These are phyloP conservation scores for Heliconius hewitsoni DNA, from an alignment of 1,140 invertebrate species.

Conservation along the genomic window DNA sequence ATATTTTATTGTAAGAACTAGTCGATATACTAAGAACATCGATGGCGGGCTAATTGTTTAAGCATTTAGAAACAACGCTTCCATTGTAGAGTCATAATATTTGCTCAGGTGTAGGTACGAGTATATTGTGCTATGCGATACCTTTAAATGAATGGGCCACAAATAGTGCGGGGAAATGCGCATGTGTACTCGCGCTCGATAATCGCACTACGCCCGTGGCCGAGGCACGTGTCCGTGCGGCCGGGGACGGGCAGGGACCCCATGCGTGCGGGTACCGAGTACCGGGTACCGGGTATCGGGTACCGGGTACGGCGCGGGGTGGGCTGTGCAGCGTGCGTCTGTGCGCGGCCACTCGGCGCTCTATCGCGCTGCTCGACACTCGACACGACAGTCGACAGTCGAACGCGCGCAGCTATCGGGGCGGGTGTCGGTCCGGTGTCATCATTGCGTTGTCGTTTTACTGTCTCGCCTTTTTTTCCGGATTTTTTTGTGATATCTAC, in stretches of 20 bases:
- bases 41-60: constrained; percentile 48
- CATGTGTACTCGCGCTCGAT: constrained; percentile 76
- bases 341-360: constrained; percentile 8
- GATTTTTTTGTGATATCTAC: constrained; percentile 48
- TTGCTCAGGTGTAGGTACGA: constrained; percentile 70
- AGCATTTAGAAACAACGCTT: constrained; percentile 56
- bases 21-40: constrained; percentile 17
- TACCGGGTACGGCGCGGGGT: constrained; percentile 39
- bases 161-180: constrained; percentile 62
- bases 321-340: constrained; percentile 40
- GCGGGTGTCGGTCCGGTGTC: constrained; percentile 51
- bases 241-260: constrained; percentile 49
- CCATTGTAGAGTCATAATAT: constrained; percentile 69
- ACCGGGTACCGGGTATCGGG: constrained; percentile 43
- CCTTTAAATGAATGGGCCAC: constrained; percentile 71
- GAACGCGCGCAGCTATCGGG: constrained; percentile 61
- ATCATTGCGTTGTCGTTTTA: constrained; percentile 47
- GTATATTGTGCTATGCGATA: constrained; percentile 49
- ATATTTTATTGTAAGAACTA: too few relatives aligned
- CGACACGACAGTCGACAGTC: constrained; percentile 53
- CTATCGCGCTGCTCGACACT: constrained; percentile 33
- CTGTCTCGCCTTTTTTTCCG: constrained; percentile 31
- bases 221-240: constrained; percentile 68
- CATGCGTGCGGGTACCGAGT: constrained; percentile 44
- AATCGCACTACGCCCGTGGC: constrained; percentile 68